Base-by-base conservation (phyloP, 1,140 invertebrate species). In the Platorchestia sp. region DNA sequence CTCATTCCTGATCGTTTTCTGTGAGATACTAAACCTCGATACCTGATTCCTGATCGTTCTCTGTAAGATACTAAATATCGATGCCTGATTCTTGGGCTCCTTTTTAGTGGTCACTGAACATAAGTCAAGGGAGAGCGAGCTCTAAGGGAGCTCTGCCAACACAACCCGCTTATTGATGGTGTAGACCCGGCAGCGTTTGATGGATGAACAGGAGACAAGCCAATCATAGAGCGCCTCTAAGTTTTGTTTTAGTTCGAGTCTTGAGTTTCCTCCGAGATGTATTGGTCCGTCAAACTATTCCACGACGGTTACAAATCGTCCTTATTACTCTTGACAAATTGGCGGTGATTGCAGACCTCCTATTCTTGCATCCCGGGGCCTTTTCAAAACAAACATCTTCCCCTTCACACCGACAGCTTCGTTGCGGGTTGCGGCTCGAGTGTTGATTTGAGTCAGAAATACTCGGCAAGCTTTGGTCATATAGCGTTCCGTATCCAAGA, bases 231-330 rank as follows among this genome's bases (percentile, higher is more conserved):
- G 22, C 91, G 91, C 91, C 45, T 40, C 45, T 93, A 47, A 93
- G 91, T 93, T 93, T 93, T 93, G 91, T 93, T 93, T 93, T 93
- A 93, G 91, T 93, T 93, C 91, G 40, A 45, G 45, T 44, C 45
- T 93, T 93, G 43, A 44, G 91, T 93, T 93, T 93, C 91, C 91
- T 16, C 43, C 6, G 91, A 93, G 91, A 93, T 93, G 91, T 93
- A 93, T 93, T 93, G 91, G 91, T 45, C 45, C 47, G 91, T 93
- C 91, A 93, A 93, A 93, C 45, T 45, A 44, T 44, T 44, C 43
- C n/a, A 36, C 43, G 91, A 93, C 91, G 91, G 91, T 93, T 47
- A 93, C 91, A 93, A 93, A 93, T 93, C 91, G 91, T 44, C 45
- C 91, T 93, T 93, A 93, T 93, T 93, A 93, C 91, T 45, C 16